Evolutionary conservation across 2,888 invertebrate genomes (phyloP).

Genomic region (Limnephilus auricula): DNA sequence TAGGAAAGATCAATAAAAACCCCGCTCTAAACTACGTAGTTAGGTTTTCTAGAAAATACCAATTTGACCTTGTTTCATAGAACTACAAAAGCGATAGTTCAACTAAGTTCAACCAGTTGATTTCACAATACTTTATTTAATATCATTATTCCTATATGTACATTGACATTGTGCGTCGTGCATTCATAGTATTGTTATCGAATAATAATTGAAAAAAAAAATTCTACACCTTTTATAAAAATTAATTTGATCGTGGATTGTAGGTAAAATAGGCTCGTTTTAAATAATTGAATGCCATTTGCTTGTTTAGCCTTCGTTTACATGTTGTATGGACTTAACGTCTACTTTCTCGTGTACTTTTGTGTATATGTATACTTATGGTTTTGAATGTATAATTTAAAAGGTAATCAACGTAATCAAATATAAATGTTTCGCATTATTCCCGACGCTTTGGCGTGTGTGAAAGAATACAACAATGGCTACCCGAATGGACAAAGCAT

Average conservation of each 20-base stretch:
- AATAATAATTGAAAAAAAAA: neutral
- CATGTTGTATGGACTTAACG: neutral
- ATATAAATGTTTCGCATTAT: neutral
- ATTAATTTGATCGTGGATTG: neutral
- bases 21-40: neutral
- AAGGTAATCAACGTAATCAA: conserved; percentile 2
- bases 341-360: neutral
- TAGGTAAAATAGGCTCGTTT: neutral
- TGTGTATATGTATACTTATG: neutral
- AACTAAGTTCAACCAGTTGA: neutral
- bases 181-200: neutral
- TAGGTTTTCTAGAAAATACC: neutral
- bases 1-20: neutral
- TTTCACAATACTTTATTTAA: neutral
- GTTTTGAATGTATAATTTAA: neutral
- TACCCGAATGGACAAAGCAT: neutral
- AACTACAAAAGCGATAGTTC: neutral
- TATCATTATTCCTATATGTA: neutral
- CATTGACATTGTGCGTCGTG: neutral
- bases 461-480: neutral
- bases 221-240: neutral
- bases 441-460: neutral
- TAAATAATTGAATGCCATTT: neutral
- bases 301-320: neutral
- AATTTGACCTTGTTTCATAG: neutral